Evolutionary conservation across 1,140 invertebrate species (phyloP).

Genomic region (Procambarus clarkii): DNA sequence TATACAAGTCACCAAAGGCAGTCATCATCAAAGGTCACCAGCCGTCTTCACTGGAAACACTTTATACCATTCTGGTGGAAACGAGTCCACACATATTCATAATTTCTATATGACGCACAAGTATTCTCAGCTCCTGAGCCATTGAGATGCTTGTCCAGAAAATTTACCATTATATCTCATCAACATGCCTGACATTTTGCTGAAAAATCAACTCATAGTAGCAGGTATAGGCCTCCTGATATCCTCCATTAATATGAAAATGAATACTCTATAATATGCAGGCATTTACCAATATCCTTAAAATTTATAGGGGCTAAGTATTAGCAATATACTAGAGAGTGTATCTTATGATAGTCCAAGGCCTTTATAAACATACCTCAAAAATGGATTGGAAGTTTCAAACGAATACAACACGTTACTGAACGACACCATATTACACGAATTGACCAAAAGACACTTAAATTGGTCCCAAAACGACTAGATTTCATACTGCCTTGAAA

Average conservation of each 20-base stretch:
- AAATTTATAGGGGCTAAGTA: constrained; percentile 69
- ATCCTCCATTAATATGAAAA: constrained; percentile 67
- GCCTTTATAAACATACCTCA: constrained; percentile 60
- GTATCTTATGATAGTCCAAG: constrained; percentile 63
- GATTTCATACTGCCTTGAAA: constrained; percentile 63
- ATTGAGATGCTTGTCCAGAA: constrained; percentile 30
- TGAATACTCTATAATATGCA: constrained; percentile 69
- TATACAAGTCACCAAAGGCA: constrained; percentile 56
- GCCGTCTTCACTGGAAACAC: constrained; percentile 62
- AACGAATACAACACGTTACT: constrained; percentile 66
- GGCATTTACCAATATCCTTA: constrained; percentile 69
- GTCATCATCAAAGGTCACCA: constrained; percentile 52
- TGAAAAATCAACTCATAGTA: constrained; percentile 60
- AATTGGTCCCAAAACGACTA: constrained; percentile 66
- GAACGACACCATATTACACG: constrained; percentile 64
- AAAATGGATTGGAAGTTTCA: constrained; percentile 63
- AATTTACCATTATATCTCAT: constrained; percentile 19
- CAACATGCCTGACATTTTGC: constrained; percentile 31
- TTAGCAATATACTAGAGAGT: constrained; percentile 67
- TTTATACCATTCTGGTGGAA: constrained; percentile 48
- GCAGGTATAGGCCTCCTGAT: constrained; percentile 63
- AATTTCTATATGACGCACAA: constrained; percentile 17
- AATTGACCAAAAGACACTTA: constrained; percentile 68
- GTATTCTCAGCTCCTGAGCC: constrained; percentile 21
- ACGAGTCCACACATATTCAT: constrained; percentile 26